A percentile compares a stretch with the other conserved stretches of the same genome.
Conservation (phyloP, 2,888 invertebrate species). For the Allophyes oxyacanthae region DNA sequence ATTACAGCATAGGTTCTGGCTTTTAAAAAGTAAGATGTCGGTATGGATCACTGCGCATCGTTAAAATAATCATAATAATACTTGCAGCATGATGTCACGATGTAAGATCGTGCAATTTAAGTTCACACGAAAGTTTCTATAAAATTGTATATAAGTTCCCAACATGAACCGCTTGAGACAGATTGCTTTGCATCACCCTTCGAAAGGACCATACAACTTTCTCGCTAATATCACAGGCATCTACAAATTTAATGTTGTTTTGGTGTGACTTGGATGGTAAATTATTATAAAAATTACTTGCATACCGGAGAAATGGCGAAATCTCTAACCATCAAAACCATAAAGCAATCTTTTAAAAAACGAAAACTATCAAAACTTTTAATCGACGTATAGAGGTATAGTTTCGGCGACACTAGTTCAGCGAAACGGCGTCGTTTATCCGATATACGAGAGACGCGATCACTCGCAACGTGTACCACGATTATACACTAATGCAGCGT, state of each 20-base stretch:
- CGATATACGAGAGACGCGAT: constrained; percentile 76
- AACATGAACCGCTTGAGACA: constrained; percentile 20
- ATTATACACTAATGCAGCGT: constrained; percentile 77
- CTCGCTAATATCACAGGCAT: no score
- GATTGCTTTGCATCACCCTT: background rate
- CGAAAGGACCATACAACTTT: no score
- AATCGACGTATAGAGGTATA: constrained; percentile 38
- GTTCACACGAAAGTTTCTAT: constrained; percentile 41
- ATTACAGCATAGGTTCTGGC: no score
- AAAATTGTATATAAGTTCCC: constrained; percentile 16
- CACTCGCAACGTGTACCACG: constrained; percentile 71
- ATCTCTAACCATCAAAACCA: no score
- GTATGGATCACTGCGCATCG: no score
- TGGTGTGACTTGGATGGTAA: no score
- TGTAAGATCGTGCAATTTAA: constrained; percentile 42
- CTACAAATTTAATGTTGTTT: no score
- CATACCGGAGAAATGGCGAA: no score
- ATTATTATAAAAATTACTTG: no score
- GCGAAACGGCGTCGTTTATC: constrained; percentile 80
- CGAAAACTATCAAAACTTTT: constrained; percentile 64
- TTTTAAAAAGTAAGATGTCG: no score
- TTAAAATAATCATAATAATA: constrained; percentile 35
- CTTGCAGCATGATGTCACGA: constrained; percentile 38
- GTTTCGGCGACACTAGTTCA: constrained; percentile 76
- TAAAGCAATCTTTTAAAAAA: no score